Base-by-base conservation (phyloP, 2,113 vertebrate species). In the Puma concolor region DNA sequence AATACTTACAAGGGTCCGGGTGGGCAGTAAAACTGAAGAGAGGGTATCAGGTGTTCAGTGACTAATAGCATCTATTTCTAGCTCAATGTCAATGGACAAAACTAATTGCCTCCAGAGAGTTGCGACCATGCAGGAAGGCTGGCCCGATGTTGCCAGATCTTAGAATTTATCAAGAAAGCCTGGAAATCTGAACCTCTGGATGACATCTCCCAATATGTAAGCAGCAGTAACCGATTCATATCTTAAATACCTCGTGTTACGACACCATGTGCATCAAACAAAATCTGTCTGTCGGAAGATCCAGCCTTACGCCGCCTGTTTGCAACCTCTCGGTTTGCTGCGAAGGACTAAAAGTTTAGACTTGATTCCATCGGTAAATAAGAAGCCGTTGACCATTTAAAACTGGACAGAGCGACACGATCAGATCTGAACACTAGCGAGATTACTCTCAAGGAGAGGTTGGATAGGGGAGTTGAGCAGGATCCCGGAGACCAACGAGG, bases 301-400 rank as follows among this genome's bases (percentile, higher is more conserved):
- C 7, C 8, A 52, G 66, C 15, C 41, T 38, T 7, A 54, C 17
- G 69, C 60, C 67, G 31, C 4, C 11, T 25, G 66, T 69, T n/a
- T 54, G n/a, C 60, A 77, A 8, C 57, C 10, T 57, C 44, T 83
- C 17, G 7, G 13, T 29, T 84, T 41, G 2, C 15, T 33, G 52
- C 3, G 48, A n/a, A 66, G 16, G 29, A 2, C 19, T 21, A 4
- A 52, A 1, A 1, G 1, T 29, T 48, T 4, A 6, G 31, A 38
- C 14, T 63, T 13, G 33, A 64, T 48, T 77, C n/a, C 7, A 16
- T 38, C 5, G n/a, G 74, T 63, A 92, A 87, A 33, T 36, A 23
- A 12, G 36, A 44, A 48, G 25, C 21, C 12, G 3, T 0, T 9
- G 29, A 29, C 44, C 44, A 2, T 50, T 41, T 64, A 71, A 57